Evolutionary conservation across 2,888 invertebrate species (phyloP).

Genomic region (Oxycera nigricornis): DNA sequence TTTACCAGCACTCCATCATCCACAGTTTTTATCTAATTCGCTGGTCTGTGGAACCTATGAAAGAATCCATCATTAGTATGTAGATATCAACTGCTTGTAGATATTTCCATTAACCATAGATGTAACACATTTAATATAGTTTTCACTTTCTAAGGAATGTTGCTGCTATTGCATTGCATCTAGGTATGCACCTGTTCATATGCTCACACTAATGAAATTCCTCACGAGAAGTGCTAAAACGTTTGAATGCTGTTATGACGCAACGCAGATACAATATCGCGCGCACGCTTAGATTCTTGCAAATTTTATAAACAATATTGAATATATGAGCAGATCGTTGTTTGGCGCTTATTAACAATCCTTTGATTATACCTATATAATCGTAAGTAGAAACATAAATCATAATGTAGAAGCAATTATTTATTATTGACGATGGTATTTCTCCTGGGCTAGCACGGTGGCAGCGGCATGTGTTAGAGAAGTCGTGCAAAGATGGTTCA

Average conservation of each 20-base stretch:
- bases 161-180: background rate
- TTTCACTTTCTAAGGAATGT: slow-evolving; percentile 44
- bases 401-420: background rate
- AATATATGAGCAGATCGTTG: background rate
- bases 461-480: background rate
- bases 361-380: slow-evolving; percentile 5
- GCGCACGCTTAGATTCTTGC: background rate
- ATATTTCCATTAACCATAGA: slow-evolving; percentile 27
- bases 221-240: background rate
- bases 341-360: background rate
- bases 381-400: background rate
- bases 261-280: background rate
- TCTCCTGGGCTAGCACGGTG: background rate
- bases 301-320: slow-evolving; percentile 1
- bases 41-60: background rate
- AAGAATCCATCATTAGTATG: background rate
- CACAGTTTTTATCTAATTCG: background rate
- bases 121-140: slow-evolving; percentile 43
- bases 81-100: background rate
- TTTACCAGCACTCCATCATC: too few relatives aligned
- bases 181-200: background rate
- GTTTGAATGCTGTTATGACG: background rate
- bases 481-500: slow-evolving; percentile 25
- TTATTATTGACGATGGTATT: background rate
- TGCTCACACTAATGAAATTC: background rate